Evolutionary conservation across 2,888 invertebrate genomes (phyloP).

Genomic region (Acanthosepion pharaonis): DNA sequence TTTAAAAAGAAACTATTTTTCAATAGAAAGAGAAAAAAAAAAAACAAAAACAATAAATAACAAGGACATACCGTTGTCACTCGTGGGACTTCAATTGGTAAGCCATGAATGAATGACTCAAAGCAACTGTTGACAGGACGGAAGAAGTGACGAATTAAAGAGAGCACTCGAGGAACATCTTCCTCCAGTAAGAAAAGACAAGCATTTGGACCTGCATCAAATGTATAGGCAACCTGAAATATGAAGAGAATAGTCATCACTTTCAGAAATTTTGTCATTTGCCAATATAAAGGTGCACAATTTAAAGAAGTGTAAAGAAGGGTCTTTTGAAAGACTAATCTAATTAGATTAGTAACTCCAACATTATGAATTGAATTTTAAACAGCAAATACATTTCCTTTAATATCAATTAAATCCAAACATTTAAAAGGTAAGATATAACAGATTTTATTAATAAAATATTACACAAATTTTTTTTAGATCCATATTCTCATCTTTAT

Average conservation of each 20-base stretch:
- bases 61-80: not conserved
- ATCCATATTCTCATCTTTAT: too few relatives aligned
- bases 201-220: conserved; percentile 98
- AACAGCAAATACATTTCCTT: too few relatives aligned
- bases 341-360: too few relatives aligned
- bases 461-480: too few relatives aligned
- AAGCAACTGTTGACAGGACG: conserved; percentile 76
- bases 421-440: too few relatives aligned
- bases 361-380: too few relatives aligned
- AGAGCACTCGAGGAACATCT: conserved; percentile 82
- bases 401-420: too few relatives aligned
- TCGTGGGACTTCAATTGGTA: conserved; percentile 48
- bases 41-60: conserved; percentile 24
- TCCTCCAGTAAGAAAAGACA: conserved; percentile 88
- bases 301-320: too few relatives aligned
- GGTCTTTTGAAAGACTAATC: too few relatives aligned
- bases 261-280: not conserved
- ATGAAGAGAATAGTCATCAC: not conserved
- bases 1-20: not conserved
- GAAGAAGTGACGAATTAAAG: conserved; percentile 83
- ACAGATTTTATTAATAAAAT: too few relatives aligned
- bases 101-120: conserved; percentile 57
- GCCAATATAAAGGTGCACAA: too few relatives aligned
- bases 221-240: conserved; percentile 91
- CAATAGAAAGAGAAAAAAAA: conserved; percentile 48